Evolutionary conservation across 1,140 invertebrate genomes (phyloP), one percentile per base, ranked within the genome.

Genomic region (Drosophila athabasca): DNA sequence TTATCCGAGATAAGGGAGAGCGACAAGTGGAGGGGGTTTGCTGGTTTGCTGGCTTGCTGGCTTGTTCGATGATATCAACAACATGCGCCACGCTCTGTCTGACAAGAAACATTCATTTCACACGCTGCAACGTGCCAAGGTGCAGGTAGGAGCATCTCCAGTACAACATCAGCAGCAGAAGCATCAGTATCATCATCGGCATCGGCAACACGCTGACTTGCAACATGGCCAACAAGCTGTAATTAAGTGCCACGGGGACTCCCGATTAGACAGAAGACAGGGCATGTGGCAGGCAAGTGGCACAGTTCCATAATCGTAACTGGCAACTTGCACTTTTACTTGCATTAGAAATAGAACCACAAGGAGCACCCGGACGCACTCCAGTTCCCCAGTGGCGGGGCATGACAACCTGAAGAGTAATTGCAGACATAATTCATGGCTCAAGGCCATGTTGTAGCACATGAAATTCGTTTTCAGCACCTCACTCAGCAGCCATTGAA

Each of bases 391-490:
- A 62, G 50, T 54, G 50, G 65, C 29, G 15, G 50, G 24, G 51
- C 83, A 75, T 78, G 79, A 88, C 83, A 77, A 68, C 62, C 51
- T 46, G 35, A 83, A 83, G 83, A 88, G 83, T 88, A 88, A 88
- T 88, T 88, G 83, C 76, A 66, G 64, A 82, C 84, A 88, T 88
- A 73, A 88, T 76, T 88, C 83, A 88, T 88, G 83, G 76, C 83
- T 88, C 83, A 88, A 88, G 83, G 83, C 83, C 83, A 67, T 57
- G 72, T 62, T 68, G 83, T 41, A 82, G 66, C 70, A 76, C 82
- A 75, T 87, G 82, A 87, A 85, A 78, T 82, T 87, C 82, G 54
- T 70, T 88, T 88, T 88, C 83, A 88, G 84, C 83, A 83, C 79
- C 76, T 88, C 59, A 11, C 19, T 45, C 2, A 13, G 35, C 35